Base-by-base conservation (phyloP, 2,888 invertebrate genomes). In the Synanthedon vespiformis region DNA sequence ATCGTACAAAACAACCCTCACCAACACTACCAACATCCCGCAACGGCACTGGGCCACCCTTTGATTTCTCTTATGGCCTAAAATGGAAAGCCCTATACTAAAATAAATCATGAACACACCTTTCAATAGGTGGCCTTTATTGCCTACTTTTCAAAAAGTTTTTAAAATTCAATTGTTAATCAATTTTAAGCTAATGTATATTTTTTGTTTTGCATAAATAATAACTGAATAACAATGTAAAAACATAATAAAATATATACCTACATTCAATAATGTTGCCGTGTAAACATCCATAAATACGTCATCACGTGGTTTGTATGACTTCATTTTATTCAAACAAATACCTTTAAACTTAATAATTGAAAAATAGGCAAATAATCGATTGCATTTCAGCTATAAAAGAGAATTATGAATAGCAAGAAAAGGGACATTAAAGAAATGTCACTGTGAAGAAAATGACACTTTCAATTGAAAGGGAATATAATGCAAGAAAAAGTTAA, bases 1-100 rank as follows among this genome's bases (percentile, higher is more conserved):
- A 78, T 74, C 72, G 61, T 70, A 74, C 77, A 67, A 76, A 80
- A 80, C 78, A 77, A 74, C 77, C 80, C 74, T 77, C 78, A 71
- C 72, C 72, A 72, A 79, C 77, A 79, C 63, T 70, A 70, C 82
- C 74, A 72, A 81, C 78, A 80, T 81, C 79, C 76, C 72, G 61
- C 67, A 61, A 65, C 58, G 69, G 65, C 70, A 73, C 74, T 77
- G 73, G 71, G 74, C 73, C 70, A 65, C 73, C 77, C 74, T 76
- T 79, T 76, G 77, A 78, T 80, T 81, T 63, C 58, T 72, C 72
- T 77, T 75, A 67, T 70, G 70, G 68, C 67, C 64, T 44, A 44
- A 44, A 44, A 44, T 44, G 14, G 44, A 44, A 44, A 44, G 44
- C 44, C 8, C 44, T 6, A 13, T 13, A 13, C 13, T 13, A 44